phyloP scores from a whole-genome alignment of 2,113 vertebrate genomes.

The Coracopsis vasa region DNA sequence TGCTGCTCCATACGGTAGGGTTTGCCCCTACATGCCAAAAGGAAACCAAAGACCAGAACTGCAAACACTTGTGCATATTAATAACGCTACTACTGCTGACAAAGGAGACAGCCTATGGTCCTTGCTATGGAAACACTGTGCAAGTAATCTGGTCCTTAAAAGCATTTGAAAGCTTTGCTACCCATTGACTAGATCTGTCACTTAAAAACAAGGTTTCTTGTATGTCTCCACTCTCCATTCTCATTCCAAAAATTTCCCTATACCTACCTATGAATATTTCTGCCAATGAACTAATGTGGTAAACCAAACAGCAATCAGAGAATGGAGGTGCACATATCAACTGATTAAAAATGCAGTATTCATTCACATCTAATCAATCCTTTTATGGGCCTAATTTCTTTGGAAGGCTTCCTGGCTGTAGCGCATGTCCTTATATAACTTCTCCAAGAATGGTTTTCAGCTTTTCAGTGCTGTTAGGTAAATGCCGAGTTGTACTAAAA shows the following conservation, averaged over 20 bases:
- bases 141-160: not conserved
- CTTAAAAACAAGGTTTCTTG: not conserved
- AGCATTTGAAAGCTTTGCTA: not conserved
- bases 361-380: not conserved
- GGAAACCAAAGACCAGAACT: not conserved
- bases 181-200: not conserved
- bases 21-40: not conserved
- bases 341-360: slow-evolving; percentile 8
- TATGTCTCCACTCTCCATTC: not conserved
- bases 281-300: not conserved
- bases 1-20: not conserved
- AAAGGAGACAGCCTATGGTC: not conserved
- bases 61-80: not conserved
- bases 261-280: not conserved
- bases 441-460: not conserved
- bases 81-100: not conserved
- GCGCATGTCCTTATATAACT: not conserved
- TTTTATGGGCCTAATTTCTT: not conserved
- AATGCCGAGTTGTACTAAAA: not conserved
- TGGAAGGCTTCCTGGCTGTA: not conserved
- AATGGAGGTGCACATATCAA: not conserved
- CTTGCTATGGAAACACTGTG: not conserved
- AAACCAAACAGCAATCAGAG: not conserved
- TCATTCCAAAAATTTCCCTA: not conserved
- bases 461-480: not conserved